These are phyloP conservation scores for Subacronicta megacephala DNA, from an alignment of 2,888 invertebrate species.

Conservation along the genomic window DNA sequence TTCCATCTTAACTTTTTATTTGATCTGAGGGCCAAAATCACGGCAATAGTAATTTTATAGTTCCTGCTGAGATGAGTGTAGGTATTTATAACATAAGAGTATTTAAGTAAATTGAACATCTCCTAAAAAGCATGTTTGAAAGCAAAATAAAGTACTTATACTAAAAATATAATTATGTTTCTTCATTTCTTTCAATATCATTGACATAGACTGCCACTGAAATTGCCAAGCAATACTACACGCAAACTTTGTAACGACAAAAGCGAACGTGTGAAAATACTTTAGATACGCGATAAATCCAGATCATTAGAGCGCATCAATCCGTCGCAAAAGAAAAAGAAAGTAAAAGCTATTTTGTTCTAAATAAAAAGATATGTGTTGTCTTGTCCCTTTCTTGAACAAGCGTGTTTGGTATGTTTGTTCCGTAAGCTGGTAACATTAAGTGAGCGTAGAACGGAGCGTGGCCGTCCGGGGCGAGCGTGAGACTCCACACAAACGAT, in stretches of 20 bases:
- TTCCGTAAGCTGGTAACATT: slow-evolving; percentile 53
- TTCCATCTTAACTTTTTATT: too few relatives aligned
- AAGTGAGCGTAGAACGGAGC: slow-evolving; percentile 57
- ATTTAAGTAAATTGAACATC: too few relatives aligned
- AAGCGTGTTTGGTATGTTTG: slow-evolving; percentile 47
- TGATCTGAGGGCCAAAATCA: too few relatives aligned
- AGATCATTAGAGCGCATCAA: slow-evolving; percentile 58
- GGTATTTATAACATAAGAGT: too few relatives aligned
- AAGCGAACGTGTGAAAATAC: slow-evolving; percentile 35
- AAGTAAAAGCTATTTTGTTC: slow-evolving; percentile 51
- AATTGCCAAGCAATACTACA: slow-evolving; percentile 26
- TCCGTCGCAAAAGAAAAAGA: slow-evolving; percentile 44
- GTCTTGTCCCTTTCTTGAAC: slow-evolving; percentile 49
- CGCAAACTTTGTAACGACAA: slow-evolving; percentile 39
- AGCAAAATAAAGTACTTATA: too few relatives aligned
- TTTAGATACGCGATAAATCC: slow-evolving; percentile 48
- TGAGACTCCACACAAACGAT: slow-evolving; percentile 86
- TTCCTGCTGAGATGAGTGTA: too few relatives aligned
- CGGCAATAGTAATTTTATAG: too few relatives aligned
- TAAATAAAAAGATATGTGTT: slow-evolving; percentile 56
- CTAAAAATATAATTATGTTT: too few relatives aligned
- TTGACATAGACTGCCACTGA: slow-evolving; percentile 13
- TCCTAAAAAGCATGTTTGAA: too few relatives aligned
- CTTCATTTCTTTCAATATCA: slow-evolving; percentile 10
- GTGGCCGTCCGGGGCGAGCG: slow-evolving; percentile 63